These are phyloP conservation scores for Eufriesea mexicana DNA, from an alignment of 1,140 invertebrate genomes.

Conservation along the genomic window DNA sequence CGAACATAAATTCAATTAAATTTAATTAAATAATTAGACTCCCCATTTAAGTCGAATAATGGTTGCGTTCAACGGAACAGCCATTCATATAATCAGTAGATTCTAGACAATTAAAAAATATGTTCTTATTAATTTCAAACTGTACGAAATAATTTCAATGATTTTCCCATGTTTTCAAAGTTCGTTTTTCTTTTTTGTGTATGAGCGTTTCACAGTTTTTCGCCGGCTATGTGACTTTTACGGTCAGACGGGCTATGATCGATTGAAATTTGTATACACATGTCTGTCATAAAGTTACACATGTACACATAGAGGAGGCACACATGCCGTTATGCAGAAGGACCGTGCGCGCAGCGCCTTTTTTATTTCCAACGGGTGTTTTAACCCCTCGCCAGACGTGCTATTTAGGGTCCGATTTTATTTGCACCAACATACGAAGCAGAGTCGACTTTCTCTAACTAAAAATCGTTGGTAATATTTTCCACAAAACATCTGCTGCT, in stretches of 20 bases:
- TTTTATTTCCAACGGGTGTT: conserved; percentile 51
- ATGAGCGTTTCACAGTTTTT: background rate
- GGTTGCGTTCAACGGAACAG: background rate
- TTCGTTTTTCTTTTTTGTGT: background rate
- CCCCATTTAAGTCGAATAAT: conserved; percentile 18
- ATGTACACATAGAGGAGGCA: conserved; percentile 12
- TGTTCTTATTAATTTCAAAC: conserved; percentile 4
- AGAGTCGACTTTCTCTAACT: conserved; percentile 39
- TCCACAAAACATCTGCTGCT: background rate
- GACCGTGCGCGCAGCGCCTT: conserved; percentile 41
- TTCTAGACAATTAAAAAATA: background rate
- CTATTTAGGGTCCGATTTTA: conserved; percentile 65
- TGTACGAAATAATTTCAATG: background rate
- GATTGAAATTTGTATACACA: conserved; percentile 44
- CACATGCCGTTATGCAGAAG: conserved; percentile 44
- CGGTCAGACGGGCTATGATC: conserved; percentile 13
- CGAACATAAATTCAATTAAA: conserved; percentile 1
- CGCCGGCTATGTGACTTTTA: conserved; percentile 22
- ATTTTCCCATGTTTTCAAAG: background rate
- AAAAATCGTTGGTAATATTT: conserved; percentile 46
- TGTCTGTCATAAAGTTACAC: conserved; percentile 40
- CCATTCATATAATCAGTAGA: conserved; percentile 4
- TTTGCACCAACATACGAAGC: conserved; percentile 44
- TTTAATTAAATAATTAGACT: conserved; percentile 30
- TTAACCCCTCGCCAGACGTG: conserved; percentile 57